Percentiles rank a stretch among this genome's conserved stretches.
Evolutionary conservation across 2,113 vertebrate genomes (phyloP).

Genomic region (Anoura caudifer): DNA sequence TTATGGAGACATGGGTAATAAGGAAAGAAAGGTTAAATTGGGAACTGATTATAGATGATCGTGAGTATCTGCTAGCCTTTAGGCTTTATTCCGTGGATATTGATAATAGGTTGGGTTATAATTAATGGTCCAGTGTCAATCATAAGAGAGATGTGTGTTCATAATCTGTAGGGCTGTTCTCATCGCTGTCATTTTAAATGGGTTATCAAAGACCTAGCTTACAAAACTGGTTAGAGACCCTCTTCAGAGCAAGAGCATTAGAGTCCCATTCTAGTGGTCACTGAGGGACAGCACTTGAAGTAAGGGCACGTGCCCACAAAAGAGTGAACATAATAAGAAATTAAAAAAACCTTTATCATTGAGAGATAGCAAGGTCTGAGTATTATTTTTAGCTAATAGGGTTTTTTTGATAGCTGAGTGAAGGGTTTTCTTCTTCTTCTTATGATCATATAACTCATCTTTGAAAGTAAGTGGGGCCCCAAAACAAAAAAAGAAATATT

Average conservation of each 20-base stretch:
- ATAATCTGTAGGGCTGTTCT: neutral
- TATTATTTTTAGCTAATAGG: neutral
- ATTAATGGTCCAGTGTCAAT: neutral
- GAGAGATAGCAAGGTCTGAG: neutral
- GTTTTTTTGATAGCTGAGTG: neutral
- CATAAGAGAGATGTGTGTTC: neutral
- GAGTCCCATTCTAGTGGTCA: neutral
- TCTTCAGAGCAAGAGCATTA: neutral
- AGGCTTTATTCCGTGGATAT: neutral
- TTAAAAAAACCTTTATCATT: neutral
- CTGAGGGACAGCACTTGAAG: neutral
- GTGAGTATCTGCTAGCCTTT: neutral
- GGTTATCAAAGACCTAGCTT: neutral
- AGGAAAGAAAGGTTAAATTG: neutral
- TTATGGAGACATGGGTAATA: neutral
- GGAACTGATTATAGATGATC: neutral
- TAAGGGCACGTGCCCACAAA: neutral
- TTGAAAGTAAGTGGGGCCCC: neutral
- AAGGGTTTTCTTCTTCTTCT: neutral
- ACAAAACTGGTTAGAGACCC: neutral
- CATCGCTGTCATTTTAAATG: neutral
- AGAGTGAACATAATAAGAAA: neutral
- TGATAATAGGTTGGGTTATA: neutral
- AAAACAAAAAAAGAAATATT: neutral
- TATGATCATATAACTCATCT: neutral